Evolutionary conservation across 2,888 invertebrate species (phyloP).

Genomic region (Drosophila pegasa): DNA sequence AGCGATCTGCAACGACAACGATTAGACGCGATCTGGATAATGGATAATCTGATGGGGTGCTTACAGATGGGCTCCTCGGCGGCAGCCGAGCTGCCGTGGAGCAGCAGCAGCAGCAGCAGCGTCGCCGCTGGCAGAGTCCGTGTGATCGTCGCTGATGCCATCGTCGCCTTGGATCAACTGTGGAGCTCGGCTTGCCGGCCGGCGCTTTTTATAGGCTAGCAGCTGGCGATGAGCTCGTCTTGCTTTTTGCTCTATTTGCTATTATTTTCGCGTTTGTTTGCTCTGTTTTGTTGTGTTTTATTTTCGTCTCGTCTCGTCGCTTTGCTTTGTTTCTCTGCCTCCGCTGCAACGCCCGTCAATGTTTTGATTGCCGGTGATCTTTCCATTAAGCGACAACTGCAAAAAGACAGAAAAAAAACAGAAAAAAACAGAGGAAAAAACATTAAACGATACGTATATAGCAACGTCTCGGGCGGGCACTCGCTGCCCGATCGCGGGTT

Average conservation of each 20-base stretch:
- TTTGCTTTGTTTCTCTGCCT: slow-evolving; percentile 6
- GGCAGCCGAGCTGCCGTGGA: slow-evolving; percentile 21
- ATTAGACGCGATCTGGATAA: background rate
- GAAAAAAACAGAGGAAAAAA: slow-evolving; percentile 2
- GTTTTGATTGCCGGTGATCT: slow-evolving; percentile 56
- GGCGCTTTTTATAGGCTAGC: slow-evolving; percentile 61
- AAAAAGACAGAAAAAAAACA: slow-evolving; percentile 2
- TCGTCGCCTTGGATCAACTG: slow-evolving; percentile 63
- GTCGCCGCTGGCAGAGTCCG: slow-evolving; percentile 40
- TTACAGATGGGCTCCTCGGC: slow-evolving; percentile 73
- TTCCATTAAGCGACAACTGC: slow-evolving; percentile 43
- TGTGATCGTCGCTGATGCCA: slow-evolving; percentile 27
- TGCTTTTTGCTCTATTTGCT: slow-evolving; percentile 40
- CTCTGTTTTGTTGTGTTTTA: slow-evolving; percentile 24
- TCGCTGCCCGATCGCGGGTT: slow-evolving; percentile 29
- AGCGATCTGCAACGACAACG: slow-evolving; percentile 87
- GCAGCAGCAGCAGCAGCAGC: slow-evolving; percentile 33
- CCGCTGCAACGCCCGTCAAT: slow-evolving; percentile 19
- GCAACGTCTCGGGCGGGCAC: slow-evolving; percentile 33
- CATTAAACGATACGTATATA: slow-evolving; percentile 9
- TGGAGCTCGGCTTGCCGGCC: slow-evolving; percentile 60
- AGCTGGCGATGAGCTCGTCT: slow-evolving; percentile 11
- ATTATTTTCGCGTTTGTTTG: slow-evolving; percentile 20
- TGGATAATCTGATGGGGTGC: background rate
- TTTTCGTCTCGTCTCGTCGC: slow-evolving; percentile 7